phyloP scores from a whole-genome alignment of 2,797 vertebrate species.

The Lateolabrax maculatus region DNA sequence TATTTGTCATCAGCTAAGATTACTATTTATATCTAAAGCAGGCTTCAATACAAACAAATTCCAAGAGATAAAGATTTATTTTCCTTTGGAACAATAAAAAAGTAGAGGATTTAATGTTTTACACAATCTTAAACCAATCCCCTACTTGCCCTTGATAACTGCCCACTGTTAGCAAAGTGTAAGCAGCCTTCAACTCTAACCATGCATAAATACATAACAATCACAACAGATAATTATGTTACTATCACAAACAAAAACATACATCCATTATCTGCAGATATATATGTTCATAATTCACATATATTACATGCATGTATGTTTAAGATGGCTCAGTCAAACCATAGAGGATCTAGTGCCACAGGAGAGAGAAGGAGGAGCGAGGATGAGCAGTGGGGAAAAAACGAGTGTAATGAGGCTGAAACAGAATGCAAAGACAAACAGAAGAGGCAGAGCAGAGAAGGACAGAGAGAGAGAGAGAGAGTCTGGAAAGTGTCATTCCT shows the following conservation, averaged over 20 bases:
- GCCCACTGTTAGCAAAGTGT: conserved; percentile 45
- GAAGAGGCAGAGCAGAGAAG: conserved; percentile 65
- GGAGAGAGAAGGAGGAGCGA: conserved; percentile 61
- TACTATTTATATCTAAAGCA: conserved; percentile 5
- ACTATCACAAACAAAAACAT: conserved; percentile 77
- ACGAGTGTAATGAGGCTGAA: conserved; percentile 70
- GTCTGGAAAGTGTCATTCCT: conserved; percentile 39
- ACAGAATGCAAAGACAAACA: conserved; percentile 75
- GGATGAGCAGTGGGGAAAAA: conserved; percentile 56
- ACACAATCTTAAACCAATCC: conserved; percentile 17
- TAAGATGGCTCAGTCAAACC: conserved; percentile 80
- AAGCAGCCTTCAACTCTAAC: conserved; percentile 50
- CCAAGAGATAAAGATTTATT: not conserved
- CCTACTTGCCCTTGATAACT: conserved; percentile 21
- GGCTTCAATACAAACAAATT: not conserved
- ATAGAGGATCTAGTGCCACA: conserved; percentile 74
- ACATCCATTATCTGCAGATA: conserved; percentile 77
- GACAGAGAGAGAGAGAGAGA: conserved; percentile 61
- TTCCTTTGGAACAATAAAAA: not conserved
- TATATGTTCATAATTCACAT: conserved; percentile 79
- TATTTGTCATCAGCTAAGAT: conserved; percentile 25
- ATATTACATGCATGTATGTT: conserved; percentile 85
- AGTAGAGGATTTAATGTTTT: not conserved
- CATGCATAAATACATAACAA: conserved; percentile 67
- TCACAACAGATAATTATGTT: conserved; percentile 62